Evolutionary conservation across 2,888 invertebrate species (phyloP).

Genomic region (Chrysolina oricalcia): DNA sequence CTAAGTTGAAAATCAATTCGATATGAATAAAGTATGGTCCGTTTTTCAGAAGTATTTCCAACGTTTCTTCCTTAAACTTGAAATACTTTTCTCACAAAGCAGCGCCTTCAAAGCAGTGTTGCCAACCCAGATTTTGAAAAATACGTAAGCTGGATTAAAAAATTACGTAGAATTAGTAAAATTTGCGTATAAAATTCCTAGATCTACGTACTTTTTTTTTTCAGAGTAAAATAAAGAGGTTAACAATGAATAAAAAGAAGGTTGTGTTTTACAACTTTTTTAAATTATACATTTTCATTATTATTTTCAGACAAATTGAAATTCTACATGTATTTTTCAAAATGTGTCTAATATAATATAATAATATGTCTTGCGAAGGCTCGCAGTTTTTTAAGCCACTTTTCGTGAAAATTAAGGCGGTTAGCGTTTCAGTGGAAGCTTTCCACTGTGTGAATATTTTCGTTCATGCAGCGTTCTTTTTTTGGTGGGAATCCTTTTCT

Average conservation of each 20-base stretch:
- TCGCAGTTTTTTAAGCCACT: conserved; percentile 3
- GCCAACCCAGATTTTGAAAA: neutral
- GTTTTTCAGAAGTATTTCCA: no score
- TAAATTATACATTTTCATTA: neutral
- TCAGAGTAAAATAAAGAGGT: neutral
- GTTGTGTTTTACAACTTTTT: neutral
- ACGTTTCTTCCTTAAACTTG: no score
- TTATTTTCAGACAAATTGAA: neutral
- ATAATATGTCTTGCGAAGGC: neutral
- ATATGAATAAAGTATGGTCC: no score
- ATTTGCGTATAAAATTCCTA: neutral
- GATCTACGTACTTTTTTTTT: conserved; percentile 4
- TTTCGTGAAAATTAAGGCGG: neutral
- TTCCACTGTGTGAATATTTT: no score
- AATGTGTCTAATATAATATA: no score
- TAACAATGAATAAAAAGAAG: neutral
- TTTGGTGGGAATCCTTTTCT: no score
- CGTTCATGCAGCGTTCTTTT: no score
- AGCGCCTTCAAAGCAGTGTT: no score
- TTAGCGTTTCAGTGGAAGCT: neutral
- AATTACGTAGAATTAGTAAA: neutral
- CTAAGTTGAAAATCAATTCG: no score
- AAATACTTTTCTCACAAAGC: no score
- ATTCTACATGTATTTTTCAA: conserved; percentile 1
- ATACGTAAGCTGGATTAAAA: neutral